Evolutionary conservation across 2,797 vertebrate species (phyloP).

Genomic region (Cuniculus paca): DNA sequence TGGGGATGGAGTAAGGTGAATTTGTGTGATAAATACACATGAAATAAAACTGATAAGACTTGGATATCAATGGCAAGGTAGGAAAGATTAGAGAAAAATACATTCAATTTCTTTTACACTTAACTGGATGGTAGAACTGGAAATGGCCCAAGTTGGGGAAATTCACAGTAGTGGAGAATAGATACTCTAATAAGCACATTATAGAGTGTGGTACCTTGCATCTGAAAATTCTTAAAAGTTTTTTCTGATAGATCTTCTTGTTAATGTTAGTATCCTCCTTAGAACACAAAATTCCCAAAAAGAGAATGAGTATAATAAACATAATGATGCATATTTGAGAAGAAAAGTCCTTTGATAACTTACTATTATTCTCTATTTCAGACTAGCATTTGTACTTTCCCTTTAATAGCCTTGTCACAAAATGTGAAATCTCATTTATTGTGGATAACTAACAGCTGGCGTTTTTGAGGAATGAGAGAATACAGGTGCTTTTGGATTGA

Average conservation of each 20-base stretch:
- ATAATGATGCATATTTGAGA: conserved; percentile 62
- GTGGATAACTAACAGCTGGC: conserved; percentile 67
- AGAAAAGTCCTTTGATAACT: conserved; percentile 58
- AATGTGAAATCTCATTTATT: conserved; percentile 76
- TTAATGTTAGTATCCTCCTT: background rate
- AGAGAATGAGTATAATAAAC: conserved; percentile 35
- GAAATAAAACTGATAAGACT: background rate
- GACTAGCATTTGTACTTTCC: conserved; percentile 51
- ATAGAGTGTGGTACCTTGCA: background rate
- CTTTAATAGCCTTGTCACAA: conserved; percentile 73
- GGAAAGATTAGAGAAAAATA: background rate
- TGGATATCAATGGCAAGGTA: background rate
- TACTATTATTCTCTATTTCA: conserved; percentile 66
- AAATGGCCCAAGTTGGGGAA: background rate
- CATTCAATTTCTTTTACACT: background rate
- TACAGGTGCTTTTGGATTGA: conserved; percentile 60
- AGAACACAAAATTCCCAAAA: conserved; percentile 54
- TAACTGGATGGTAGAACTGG: background rate
- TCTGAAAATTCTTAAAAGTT: conserved; percentile 43
- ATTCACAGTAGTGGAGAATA: background rate
- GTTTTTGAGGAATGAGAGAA: conserved; percentile 60
- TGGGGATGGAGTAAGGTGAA: background rate
- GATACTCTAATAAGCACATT: background rate
- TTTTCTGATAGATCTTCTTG: background rate
- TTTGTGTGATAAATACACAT: background rate